These are phyloP conservation scores for Cancer borealis DNA, from an alignment of 2,888 invertebrate species.

Conservation along the genomic window DNA sequence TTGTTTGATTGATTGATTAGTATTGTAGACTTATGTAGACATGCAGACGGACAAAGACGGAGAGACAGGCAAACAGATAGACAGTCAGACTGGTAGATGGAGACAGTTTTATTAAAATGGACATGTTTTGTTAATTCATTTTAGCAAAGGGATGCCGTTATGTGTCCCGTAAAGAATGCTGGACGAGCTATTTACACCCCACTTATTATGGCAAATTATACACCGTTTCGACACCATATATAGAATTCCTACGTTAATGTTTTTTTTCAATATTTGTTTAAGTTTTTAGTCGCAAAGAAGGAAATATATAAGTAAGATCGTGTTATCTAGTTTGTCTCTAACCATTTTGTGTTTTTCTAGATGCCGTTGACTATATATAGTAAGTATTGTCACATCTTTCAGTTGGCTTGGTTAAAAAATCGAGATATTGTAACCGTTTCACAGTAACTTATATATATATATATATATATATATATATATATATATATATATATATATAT, in stretches of 20 bases:
- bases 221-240: neutral
- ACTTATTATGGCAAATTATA: conserved; percentile 41
- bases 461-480: too few relatives aligned
- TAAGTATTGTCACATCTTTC: too few relatives aligned
- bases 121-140: neutral
- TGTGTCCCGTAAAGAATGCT: neutral
- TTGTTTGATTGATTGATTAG: too few relatives aligned
- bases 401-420: too few relatives aligned
- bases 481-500: too few relatives aligned
- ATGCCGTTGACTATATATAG: too few relatives aligned
- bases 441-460: too few relatives aligned
- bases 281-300: neutral
- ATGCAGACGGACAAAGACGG: neutral
- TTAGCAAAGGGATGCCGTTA: conserved; percentile 14
- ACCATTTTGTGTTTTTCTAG: neutral
- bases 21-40: neutral
- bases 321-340: neutral
- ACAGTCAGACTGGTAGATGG: neutral
- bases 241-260: neutral
- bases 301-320: neutral
- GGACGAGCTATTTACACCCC: conserved; percentile 5
- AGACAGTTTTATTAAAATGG: neutral
- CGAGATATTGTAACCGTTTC: too few relatives aligned
- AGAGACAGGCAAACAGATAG: neutral
- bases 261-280: neutral